Evolutionary conservation across 2,888 invertebrate genomes (phyloP).

Genomic region (Hirtodrosophila histrioides): DNA sequence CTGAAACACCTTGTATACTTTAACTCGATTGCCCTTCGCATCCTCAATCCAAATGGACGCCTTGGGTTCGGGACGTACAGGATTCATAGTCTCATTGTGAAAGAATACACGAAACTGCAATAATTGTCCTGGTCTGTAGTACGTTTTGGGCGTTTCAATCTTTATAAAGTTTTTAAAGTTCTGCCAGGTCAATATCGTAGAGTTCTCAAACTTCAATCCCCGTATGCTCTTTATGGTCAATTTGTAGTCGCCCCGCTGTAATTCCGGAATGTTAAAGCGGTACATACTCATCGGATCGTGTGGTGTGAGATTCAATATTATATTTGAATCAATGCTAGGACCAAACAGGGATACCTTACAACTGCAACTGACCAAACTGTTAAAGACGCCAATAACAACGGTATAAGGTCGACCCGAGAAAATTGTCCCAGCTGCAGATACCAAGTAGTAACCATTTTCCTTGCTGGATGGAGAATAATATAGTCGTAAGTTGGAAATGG

Average conservation of each 20-base stretch:
- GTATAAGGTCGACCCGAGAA: slow-evolving; percentile 28
- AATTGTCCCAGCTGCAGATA: slow-evolving; percentile 27
- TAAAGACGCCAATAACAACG: slow-evolving; percentile 27
- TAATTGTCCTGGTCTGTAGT: slow-evolving; percentile 31
- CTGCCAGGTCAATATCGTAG: slow-evolving; percentile 12
- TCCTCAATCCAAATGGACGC: slow-evolving; percentile 40
- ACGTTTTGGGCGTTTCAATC: slow-evolving; percentile 34
- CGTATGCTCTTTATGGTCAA: slow-evolving; percentile 15
- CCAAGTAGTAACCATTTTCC: slow-evolving; percentile 9
- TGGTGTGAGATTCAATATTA: slow-evolving; percentile 17
- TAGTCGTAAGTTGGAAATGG: neutral
- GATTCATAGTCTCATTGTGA: slow-evolving; percentile 31
- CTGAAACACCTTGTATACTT: neutral
- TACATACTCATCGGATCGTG: slow-evolving; percentile 6
- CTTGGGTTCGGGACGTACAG: neutral
- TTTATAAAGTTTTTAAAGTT: slow-evolving; percentile 24
- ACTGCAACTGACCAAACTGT: slow-evolving; percentile 12
- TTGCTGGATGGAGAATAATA: neutral
- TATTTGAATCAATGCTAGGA: slow-evolving; percentile 1
- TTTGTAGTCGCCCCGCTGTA: slow-evolving; percentile 19
- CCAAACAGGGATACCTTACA: slow-evolving; percentile 25
- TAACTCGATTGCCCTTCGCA: slow-evolving; percentile 13
- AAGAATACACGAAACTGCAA: slow-evolving; percentile 39
- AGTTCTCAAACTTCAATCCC: slow-evolving; percentile 8
- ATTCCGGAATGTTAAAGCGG: slow-evolving; percentile 26